Percentiles rank a stretch among this genome's conserved stretches.
Evolutionary conservation across 2,888 invertebrate genomes (phyloP).

Genomic region (Melinaea menophilus): DNA sequence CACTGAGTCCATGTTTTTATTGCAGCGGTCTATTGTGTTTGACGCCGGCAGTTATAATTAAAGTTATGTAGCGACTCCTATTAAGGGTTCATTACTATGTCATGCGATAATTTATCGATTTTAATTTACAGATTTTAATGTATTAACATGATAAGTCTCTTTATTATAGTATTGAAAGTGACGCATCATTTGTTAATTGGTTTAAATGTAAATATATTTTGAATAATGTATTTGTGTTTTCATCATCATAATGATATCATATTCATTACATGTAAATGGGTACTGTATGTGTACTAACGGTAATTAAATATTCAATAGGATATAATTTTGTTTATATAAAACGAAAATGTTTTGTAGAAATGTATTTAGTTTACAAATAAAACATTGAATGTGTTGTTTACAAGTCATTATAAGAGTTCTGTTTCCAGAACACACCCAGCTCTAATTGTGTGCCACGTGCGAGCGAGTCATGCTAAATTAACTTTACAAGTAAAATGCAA

Average conservation of each 20-base stretch:
- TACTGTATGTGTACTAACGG: too few relatives aligned
- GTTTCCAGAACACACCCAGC: slow-evolving; percentile 10
- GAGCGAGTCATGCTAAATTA: slow-evolving; percentile 15
- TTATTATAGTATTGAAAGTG: background rate
- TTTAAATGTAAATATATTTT: too few relatives aligned
- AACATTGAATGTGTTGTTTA: slow-evolving; percentile 12
- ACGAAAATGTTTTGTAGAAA: background rate
- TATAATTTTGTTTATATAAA: background rate
- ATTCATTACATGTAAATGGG: too few relatives aligned
- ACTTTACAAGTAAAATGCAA: background rate
- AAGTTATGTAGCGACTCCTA: slow-evolving; percentile 27
- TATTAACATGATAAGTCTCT: too few relatives aligned
- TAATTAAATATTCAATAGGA: too few relatives aligned
- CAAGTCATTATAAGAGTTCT: slow-evolving; percentile 19
- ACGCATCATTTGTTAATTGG: background rate
- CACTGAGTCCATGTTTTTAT: slow-evolving; percentile 1
- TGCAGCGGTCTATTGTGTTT: slow-evolving; percentile 2
- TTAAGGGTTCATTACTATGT: slow-evolving; percentile 28
- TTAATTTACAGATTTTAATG: background rate
- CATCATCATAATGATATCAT: too few relatives aligned
- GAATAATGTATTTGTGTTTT: too few relatives aligned
- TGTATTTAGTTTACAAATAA: background rate
- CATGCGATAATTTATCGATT: slow-evolving; percentile 21
- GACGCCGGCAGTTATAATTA: background rate
- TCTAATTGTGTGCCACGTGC: slow-evolving; percentile 23